A percentile compares a stretch with the other conserved stretches of the same genome.
Conservation (phyloP, 2,888 invertebrate genomes). For the Trypoxylon attenuatum region DNA sequence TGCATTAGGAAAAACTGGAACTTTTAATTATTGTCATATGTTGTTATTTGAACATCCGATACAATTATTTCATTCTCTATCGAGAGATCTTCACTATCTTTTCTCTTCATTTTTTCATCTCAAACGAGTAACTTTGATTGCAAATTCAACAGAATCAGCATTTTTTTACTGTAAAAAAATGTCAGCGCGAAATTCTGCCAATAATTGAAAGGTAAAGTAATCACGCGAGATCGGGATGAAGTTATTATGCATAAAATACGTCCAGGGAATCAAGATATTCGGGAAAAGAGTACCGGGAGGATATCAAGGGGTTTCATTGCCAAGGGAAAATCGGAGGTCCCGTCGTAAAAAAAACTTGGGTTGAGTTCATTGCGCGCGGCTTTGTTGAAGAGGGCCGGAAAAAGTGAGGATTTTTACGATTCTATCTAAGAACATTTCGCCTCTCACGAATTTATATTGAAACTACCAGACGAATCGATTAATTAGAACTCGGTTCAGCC, state of each 20-base stretch:
- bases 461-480: slow-evolving; percentile 1
- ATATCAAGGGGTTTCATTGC: slow-evolving; percentile 37
- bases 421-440: slow-evolving; percentile 11
- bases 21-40: no score
- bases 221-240: slow-evolving; percentile 3
- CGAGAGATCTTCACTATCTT: no score
- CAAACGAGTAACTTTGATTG: no score
- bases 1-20: no score
- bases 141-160: no score
- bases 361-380: slow-evolving; percentile 14
- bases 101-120: no score
- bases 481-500: slow-evolving; percentile 17
- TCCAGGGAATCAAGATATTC: no score
- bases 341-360: slow-evolving; percentile 45
- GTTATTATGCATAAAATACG: slow-evolving; percentile 35
- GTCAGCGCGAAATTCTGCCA: neutral
- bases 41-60: no score
- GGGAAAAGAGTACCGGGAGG: slow-evolving; percentile 16
- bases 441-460: neutral
- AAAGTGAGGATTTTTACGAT: slow-evolving; percentile 37
- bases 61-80: no score
- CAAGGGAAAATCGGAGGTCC: slow-evolving; percentile 27
- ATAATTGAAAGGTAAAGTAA: slow-evolving; percentile 4
- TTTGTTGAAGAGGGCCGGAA: slow-evolving; percentile 8
- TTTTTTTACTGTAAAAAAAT: no score